Conservation (phyloP, 2,113 vertebrate genomes). For the Prinia subflava region DNA sequence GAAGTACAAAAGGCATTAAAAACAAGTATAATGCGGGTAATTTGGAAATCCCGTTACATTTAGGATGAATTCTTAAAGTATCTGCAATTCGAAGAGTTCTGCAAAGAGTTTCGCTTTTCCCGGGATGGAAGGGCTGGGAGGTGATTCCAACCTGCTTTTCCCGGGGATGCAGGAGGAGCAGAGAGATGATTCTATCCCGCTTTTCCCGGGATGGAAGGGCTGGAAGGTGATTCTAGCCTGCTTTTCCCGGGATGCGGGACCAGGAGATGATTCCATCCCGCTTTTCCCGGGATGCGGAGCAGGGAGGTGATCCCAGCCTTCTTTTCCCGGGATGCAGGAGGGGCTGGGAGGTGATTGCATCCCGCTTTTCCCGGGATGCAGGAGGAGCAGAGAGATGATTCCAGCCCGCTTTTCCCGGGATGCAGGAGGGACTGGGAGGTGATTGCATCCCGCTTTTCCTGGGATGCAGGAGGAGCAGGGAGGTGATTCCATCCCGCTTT, state of each 20-base stretch:
- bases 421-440: no score
- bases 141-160: background rate
- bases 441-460: background rate
- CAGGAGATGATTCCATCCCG: no score
- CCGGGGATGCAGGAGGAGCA: fast-evolving
- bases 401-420: background rate
- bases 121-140: fast-evolving
- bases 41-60: background rate
- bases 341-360: fast-evolving
- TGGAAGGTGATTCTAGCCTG: background rate
- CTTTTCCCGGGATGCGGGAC: background rate
- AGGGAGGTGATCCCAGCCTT: background rate
- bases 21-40: background rate
- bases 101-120: background rate
- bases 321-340: background rate
- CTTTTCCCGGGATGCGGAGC: background rate
- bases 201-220: background rate
- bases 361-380: background rate
- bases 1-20: background rate
- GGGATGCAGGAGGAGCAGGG: background rate
- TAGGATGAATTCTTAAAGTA: background rate
- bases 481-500: background rate
- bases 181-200: no score
- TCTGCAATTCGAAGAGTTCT: background rate
- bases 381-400: background rate